phyloP scores from a whole-genome alignment of 2,888 invertebrate species.

The Luperina testacea region DNA sequence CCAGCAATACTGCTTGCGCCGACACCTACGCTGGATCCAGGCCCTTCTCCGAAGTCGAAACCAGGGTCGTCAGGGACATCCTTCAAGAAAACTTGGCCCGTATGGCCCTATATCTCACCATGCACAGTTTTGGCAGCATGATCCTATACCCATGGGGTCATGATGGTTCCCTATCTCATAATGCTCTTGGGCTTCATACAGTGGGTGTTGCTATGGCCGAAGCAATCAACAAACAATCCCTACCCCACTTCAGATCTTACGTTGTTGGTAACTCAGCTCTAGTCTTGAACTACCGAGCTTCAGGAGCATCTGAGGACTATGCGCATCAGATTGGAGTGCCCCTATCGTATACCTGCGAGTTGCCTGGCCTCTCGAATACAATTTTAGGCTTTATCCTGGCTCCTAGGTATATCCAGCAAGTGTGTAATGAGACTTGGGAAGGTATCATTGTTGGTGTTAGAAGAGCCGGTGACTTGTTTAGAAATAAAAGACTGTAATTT shows the following conservation, averaged over 20 bases:
- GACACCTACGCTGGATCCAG: slow-evolving; percentile 91
- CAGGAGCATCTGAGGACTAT: slow-evolving; percentile 93
- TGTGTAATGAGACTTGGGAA: slow-evolving; percentile 91
- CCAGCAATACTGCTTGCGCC: slow-evolving; percentile 88
- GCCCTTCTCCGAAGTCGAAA: slow-evolving; percentile 93
- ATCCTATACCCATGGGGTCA: slow-evolving; percentile 93
- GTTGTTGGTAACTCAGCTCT: slow-evolving; percentile 88
- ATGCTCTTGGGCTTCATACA: slow-evolving; percentile 84
- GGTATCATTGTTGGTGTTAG: slow-evolving; percentile 88
- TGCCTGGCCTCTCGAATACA: slow-evolving; percentile 89
- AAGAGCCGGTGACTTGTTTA: slow-evolving; percentile 74
- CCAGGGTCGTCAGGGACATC: slow-evolving; percentile 90
- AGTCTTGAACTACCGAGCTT: slow-evolving; percentile 88
- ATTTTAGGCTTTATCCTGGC: slow-evolving; percentile 89
- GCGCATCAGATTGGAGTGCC: slow-evolving; percentile 90
- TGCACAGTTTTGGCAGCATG: slow-evolving; percentile 94
- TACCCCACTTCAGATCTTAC: slow-evolving; percentile 83
- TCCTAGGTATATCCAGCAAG: slow-evolving; percentile 88
- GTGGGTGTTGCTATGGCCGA: slow-evolving; percentile 83
- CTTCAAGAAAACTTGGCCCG: slow-evolving; percentile 85
- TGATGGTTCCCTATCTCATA: slow-evolving; percentile 85
- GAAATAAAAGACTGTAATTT: slow-evolving; percentile 39
- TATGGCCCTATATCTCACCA: slow-evolving; percentile 92
- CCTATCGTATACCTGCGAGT: slow-evolving; percentile 91
- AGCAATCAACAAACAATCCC: slow-evolving; percentile 78